These are phyloP conservation scores for Eristalinus aeneus DNA, from an alignment of 2,888 invertebrate genomes.

Conservation along the genomic window DNA sequence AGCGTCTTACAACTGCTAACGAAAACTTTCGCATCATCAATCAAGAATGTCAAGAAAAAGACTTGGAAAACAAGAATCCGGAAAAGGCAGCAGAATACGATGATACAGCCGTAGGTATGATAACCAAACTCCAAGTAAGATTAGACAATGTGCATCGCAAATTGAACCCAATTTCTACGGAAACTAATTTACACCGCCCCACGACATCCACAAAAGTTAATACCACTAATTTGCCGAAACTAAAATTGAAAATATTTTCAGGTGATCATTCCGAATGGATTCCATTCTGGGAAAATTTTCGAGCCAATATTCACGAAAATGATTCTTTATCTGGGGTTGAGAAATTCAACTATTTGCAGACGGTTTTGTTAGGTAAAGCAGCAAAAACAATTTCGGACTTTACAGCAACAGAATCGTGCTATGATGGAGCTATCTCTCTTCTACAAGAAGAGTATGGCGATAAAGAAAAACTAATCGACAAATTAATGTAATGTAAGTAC, in stretches of 20 bases:
- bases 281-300: neutral
- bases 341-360: constrained; percentile 40
- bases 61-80: constrained; percentile 16
- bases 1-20: constrained; percentile 14
- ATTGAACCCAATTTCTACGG: neutral
- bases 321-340: constrained; percentile 4
- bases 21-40: constrained; percentile 9
- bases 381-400: constrained; percentile 25
- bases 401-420: constrained; percentile 22
- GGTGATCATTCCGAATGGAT: neutral
- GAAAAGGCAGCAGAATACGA: neutral
- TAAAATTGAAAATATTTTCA: neutral
- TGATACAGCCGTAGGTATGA: neutral
- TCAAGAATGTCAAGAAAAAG: too few relatives aligned
- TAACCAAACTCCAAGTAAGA: too few relatives aligned
- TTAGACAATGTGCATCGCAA: too few relatives aligned
- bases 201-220: neutral
- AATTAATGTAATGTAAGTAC: constrained; percentile 22
- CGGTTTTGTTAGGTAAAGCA: constrained; percentile 22
- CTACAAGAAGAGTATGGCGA: constrained; percentile 34
- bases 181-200: too few relatives aligned
- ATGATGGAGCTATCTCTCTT: constrained; percentile 32
- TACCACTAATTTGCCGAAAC: neutral
- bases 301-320: constrained; percentile 11
- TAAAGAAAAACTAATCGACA: constrained; percentile 20